These are phyloP conservation scores for Bufotes viridis DNA, from an alignment of 2,797 vertebrate genomes.

Conservation along the genomic window DNA sequence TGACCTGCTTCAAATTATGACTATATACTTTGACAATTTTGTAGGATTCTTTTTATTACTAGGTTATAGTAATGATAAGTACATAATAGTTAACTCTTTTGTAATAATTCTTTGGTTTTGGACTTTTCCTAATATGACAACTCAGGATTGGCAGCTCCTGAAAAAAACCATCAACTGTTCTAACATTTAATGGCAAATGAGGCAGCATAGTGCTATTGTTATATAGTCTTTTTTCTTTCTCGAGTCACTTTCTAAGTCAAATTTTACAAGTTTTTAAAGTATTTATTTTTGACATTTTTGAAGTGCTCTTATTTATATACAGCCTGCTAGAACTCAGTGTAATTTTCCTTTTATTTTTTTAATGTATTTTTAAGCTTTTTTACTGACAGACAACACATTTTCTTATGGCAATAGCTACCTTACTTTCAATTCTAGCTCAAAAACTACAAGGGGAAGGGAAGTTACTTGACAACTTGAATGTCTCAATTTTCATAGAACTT, in stretches of 20 bases:
- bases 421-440: background rate
- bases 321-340: background rate
- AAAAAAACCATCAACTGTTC: background rate
- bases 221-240: background rate
- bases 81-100: background rate
- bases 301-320: background rate
- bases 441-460: background rate
- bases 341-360: background rate
- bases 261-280: background rate
- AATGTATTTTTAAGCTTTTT: background rate
- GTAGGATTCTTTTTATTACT: background rate
- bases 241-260: background rate
- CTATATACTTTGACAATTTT: background rate
- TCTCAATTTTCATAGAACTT: slow-evolving; percentile 21
- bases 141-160: background rate
- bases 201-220: background rate
- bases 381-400: background rate
- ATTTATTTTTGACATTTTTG: background rate
- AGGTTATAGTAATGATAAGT: background rate
- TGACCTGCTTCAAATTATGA: background rate
- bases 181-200: background rate
- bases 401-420: background rate
- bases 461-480: slow-evolving; percentile 17
- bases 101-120: background rate
- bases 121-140: background rate